Percentiles rank a stretch among this genome's conserved stretches.
phyloP scores from a whole-genome alignment of 2,113 vertebrate species.

The Rhea pennata region DNA sequence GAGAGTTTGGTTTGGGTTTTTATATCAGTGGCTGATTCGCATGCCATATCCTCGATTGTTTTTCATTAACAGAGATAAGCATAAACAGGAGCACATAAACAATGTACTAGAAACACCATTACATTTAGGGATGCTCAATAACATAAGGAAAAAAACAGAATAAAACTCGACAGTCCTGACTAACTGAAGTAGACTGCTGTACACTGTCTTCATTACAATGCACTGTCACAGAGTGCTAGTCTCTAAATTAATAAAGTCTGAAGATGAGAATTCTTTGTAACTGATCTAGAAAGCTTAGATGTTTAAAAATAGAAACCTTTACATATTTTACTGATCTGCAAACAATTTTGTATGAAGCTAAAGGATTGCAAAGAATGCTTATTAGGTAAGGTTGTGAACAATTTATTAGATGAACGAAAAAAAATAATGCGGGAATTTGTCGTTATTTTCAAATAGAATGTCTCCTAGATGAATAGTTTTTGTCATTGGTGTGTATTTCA shows the following conservation, averaged over 20 bases:
- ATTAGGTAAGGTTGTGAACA: neutral
- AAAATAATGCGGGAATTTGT: neutral
- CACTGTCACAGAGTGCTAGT: neutral
- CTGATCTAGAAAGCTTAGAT: neutral
- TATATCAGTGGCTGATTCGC: neutral
- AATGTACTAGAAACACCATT: neutral
- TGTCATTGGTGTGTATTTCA: neutral
- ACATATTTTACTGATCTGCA: neutral
- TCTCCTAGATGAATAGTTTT: neutral
- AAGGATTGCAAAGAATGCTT: neutral
- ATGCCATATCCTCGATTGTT: neutral
- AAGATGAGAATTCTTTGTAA: neutral
- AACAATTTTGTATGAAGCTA: neutral
- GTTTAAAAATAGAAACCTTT: neutral
- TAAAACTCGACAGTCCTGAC: neutral
- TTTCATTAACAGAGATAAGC: constrained; percentile 12
- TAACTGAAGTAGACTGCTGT: neutral
- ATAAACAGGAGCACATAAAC: neutral
- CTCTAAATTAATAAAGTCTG: constrained; percentile 24
- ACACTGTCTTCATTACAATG: neutral
- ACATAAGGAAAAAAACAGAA: neutral
- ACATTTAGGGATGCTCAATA: neutral
- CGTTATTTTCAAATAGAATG: neutral
- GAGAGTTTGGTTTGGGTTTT: neutral
- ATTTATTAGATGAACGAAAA: neutral